Conservation (phyloP, 2,113 vertebrate species). For the Piprites chloris region DNA sequence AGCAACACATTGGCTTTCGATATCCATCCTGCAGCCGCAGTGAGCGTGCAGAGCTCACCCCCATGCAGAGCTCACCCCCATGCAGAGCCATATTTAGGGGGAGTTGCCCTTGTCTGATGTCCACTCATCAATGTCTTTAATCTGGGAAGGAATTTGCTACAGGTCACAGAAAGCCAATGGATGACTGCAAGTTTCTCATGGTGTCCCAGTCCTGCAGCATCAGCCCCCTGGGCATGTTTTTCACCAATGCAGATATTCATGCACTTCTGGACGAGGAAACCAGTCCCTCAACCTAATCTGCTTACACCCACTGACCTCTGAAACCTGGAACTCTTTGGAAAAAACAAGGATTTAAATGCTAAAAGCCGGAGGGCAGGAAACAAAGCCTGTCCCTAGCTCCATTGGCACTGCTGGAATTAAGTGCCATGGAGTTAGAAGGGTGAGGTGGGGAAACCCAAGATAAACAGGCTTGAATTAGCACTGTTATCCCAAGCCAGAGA, state of each 20-base stretch:
- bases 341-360: neutral
- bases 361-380: neutral
- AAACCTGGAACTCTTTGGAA: neutral
- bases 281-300: neutral
- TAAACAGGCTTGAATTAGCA: neutral
- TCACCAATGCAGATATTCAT: fast-evolving
- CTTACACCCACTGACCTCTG: neutral
- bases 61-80: neutral
- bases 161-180: neutral
- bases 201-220: fast-evolving
- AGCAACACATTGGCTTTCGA: fast-evolving
- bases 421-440: neutral
- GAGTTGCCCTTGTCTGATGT: neutral
- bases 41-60: neutral
- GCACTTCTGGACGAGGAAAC: neutral
- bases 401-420: neutral
- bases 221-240: neutral
- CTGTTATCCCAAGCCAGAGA: neutral
- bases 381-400: neutral
- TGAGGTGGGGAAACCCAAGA: neutral
- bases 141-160: neutral
- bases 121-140: neutral
- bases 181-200: neutral
- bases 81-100: neutral
- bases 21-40: neutral